A percentile compares a stretch with the other conserved stretches of the same genome.
Conservation (phyloP, 2,888 invertebrate species). For the Drosophila lacicola region DNA sequence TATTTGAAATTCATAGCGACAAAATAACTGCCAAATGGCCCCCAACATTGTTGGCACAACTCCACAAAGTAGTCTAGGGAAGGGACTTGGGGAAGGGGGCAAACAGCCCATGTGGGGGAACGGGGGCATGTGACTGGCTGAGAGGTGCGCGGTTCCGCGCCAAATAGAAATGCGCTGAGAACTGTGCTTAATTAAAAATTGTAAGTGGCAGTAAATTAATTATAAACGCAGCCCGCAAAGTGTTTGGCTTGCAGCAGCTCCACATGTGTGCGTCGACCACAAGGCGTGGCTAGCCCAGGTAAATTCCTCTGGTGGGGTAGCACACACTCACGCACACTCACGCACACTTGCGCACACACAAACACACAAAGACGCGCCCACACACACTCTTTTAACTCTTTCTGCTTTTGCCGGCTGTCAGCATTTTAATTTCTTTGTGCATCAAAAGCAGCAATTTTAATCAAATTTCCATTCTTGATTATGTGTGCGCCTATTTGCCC, state of each 20-base stretch:
- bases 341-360: not conserved
- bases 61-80: not conserved
- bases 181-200: conserved; percentile 77
- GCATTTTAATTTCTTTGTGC: conserved; percentile 61
- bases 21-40: conserved; percentile 24
- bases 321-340: not conserved
- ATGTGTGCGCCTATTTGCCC: conserved; percentile 23
- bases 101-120: no score
- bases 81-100: no score
- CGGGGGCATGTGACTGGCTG: not conserved
- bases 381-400: conserved; percentile 1
- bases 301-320: not conserved
- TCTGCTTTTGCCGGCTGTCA: conserved; percentile 41
- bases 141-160: conserved; percentile 8
- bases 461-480: conserved; percentile 65
- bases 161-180: conserved; percentile 58
- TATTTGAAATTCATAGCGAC: conserved; percentile 24
- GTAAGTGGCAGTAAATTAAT: conserved; percentile 79
- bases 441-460: conserved; percentile 73
- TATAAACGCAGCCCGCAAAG: conserved; percentile 74
- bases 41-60: conserved; percentile 13
- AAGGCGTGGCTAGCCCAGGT: conserved; percentile 36
- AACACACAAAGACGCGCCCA: not conserved
- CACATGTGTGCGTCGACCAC: conserved; percentile 47
- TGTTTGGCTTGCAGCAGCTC: conserved; percentile 71